phyloP scores from a whole-genome alignment of 1,140 invertebrate species.

The Papilio helenus region DNA sequence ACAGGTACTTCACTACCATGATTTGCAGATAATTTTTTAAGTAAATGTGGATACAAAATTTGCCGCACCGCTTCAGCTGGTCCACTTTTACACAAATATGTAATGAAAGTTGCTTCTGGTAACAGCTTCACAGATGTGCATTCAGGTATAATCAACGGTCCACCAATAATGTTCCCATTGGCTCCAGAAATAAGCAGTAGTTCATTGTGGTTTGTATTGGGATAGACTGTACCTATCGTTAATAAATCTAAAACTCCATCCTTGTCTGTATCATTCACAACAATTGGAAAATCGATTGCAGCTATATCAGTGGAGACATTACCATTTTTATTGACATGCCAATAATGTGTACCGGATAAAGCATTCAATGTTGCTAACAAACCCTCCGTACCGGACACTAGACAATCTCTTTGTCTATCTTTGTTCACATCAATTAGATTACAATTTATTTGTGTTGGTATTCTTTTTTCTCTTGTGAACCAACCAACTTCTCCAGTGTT shows the following conservation, averaged over 20 bases:
- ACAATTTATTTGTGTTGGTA: conserved; percentile 88
- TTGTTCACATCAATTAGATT: conserved; percentile 87
- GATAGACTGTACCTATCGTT: conserved; percentile 81
- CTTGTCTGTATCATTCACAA: conserved; percentile 88
- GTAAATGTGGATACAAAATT: conserved; percentile 57
- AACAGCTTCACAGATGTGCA: conserved; percentile 78
- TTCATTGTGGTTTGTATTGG: conserved; percentile 82
- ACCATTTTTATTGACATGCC: conserved; percentile 85
- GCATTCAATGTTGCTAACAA: conserved; percentile 87
- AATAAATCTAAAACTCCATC: conserved; percentile 88
- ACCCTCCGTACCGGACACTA: conserved; percentile 87
- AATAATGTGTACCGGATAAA: conserved; percentile 86
- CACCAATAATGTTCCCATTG: conserved; percentile 84
- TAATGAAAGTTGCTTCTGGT: conserved; percentile 64
- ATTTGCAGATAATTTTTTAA: conserved; percentile 67
- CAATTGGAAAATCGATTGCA: conserved; percentile 86
- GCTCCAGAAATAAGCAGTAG: conserved; percentile 86
- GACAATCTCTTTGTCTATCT: conserved; percentile 88
- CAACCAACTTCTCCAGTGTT: conserved; percentile 85
- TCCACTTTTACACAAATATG: conserved; percentile 82
- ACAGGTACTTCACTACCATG: conserved; percentile 61
- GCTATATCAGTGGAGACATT: conserved; percentile 78
- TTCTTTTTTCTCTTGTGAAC: conserved; percentile 85
- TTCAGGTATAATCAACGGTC: conserved; percentile 79
- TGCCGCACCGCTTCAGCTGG: conserved; percentile 68